These are phyloP conservation scores for Oligia strigilis DNA, from an alignment of 2,888 invertebrate species.

Conservation along the genomic window DNA sequence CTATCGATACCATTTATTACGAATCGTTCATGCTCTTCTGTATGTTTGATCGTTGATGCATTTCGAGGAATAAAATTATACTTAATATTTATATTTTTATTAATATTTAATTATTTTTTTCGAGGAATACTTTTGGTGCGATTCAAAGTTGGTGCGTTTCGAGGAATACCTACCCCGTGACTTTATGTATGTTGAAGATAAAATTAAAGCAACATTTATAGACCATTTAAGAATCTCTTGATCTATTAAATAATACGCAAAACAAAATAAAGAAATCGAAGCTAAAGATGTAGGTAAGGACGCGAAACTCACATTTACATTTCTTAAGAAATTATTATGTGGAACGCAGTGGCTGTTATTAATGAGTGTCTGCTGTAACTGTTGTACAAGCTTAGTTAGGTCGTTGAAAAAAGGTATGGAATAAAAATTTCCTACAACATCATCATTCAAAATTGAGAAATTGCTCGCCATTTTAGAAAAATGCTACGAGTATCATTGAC, in stretches of 20 bases:
- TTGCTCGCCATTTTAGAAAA: slow-evolving; percentile 36
- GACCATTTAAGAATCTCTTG: background rate
- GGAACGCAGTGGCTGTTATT: slow-evolving; percentile 1
- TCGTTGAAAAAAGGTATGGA: slow-evolving; percentile 20
- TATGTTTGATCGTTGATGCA: too few species aligned
- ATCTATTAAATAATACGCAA: background rate
- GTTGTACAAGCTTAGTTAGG: slow-evolving; percentile 15
- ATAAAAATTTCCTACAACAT: slow-evolving; percentile 21
- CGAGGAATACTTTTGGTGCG: too few species aligned
- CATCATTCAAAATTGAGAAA: slow-evolving; percentile 46
- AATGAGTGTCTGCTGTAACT: background rate
- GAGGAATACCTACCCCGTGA: background rate
- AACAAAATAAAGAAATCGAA: background rate
- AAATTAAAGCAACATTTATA: background rate
- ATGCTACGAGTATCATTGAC: too few species aligned
- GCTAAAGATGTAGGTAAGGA: background rate
- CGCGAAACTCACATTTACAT: background rate
- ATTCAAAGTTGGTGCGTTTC: too few species aligned
- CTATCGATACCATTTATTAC: too few species aligned
- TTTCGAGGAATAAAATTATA: too few species aligned
- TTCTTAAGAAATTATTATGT: slow-evolving; percentile 4
- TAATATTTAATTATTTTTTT: too few species aligned
- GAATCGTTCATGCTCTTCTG: too few species aligned
- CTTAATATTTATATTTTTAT: too few species aligned
- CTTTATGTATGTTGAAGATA: background rate